Evolutionary conservation across 2,888 invertebrate species (phyloP).

Genomic region (Papilio protenor): DNA sequence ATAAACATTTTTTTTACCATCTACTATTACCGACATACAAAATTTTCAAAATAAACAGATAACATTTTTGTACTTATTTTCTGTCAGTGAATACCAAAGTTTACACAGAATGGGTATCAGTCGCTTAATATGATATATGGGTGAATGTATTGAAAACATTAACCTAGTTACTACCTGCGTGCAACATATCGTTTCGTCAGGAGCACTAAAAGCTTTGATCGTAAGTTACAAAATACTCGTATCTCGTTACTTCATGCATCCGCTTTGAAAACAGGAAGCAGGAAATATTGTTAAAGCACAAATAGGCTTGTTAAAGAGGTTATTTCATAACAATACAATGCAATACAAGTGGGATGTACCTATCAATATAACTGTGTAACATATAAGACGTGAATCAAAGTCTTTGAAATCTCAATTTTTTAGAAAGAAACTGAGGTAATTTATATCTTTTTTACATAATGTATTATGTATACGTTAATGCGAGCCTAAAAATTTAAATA

Average conservation of each 20-base stretch:
- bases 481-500: background rate
- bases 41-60: too few species aligned
- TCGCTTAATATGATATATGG: conserved; percentile 22
- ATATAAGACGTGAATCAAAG: too few species aligned
- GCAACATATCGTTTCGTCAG: conserved; percentile 9
- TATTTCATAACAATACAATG: background rate
- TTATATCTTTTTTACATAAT: too few species aligned
- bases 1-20: background rate
- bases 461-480: background rate
- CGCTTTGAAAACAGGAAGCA: background rate
- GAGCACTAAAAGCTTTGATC: conserved; percentile 13
- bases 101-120: background rate
- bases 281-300: background rate
- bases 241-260: background rate
- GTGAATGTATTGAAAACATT: conserved; percentile 14
- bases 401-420: too few species aligned
- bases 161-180: conserved; percentile 18
- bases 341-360: background rate
- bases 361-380: background rate
- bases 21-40: background rate
- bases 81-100: background rate
- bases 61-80: background rate
- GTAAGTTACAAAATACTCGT: background rate
- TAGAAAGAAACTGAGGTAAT: too few species aligned
- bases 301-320: background rate